Evolutionary conservation across 2,797 vertebrate genomes (phyloP).

Genomic region (Etheostoma perlongum): DNA sequence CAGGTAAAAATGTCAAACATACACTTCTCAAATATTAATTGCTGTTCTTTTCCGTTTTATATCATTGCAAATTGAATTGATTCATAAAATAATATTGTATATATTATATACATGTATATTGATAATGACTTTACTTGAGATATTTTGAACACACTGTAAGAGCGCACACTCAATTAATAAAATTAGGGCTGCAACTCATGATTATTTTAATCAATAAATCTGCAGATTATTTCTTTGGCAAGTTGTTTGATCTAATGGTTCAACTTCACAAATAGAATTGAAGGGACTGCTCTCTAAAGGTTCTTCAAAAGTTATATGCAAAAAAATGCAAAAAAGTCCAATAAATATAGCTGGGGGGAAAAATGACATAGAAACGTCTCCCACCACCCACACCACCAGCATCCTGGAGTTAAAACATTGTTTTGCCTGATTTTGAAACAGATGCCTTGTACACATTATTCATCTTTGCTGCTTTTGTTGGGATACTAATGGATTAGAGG

Average conservation of each 20-base stretch:
- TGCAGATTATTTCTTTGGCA: not conserved
- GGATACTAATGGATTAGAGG: slow-evolving; percentile 60
- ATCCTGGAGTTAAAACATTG: slow-evolving; percentile 29
- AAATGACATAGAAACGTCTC: slow-evolving; percentile 10
- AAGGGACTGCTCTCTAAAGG: slow-evolving; percentile 58
- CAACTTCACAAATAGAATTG: not conserved
- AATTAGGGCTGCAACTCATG: not conserved
- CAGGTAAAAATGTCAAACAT: not conserved
- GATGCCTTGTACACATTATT: slow-evolving; percentile 41
- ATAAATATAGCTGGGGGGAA: slow-evolving; percentile 23
- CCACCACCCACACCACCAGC: slow-evolving; percentile 27
- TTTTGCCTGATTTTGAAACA: slow-evolving; percentile 3
- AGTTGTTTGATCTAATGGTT: not conserved
- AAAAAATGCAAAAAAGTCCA: slow-evolving; percentile 12
- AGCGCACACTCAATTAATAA: not conserved
- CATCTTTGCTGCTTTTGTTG: slow-evolving; percentile 47
- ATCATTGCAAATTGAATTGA: not conserved
- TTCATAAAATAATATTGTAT: no score
- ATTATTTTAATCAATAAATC: not conserved
- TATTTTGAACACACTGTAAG: not conserved
- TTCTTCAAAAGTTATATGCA: slow-evolving; percentile 71
- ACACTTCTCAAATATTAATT: not conserved
- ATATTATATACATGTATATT: no score
- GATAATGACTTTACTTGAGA: not conserved
- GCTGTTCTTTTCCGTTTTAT: not conserved